Evolutionary conservation across 2,113 vertebrate genomes (phyloP), one percentile per base, ranked within the genome.

Genomic region (Protobothrops flavoviridis): DNA sequence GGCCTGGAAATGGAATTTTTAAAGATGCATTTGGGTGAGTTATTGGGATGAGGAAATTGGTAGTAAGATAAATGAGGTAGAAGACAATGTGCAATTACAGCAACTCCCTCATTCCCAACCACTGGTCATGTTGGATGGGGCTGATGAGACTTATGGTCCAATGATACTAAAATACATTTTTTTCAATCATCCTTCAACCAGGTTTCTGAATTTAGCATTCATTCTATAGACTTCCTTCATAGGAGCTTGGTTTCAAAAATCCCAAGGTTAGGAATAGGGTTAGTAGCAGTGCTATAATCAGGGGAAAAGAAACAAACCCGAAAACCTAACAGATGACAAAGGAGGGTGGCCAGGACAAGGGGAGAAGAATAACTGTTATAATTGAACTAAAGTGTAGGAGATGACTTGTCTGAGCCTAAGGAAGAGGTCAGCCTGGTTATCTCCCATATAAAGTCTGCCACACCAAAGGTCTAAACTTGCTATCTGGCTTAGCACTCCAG

Each of bases 1-100:
- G 59, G 91, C 43, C 26, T 94, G 94, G 57, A 89, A 69, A 74
- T 24, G 86, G 55, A 64, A 88, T 87, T 94, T 90, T 56, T 89
- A 57, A 87, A 86, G 12, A n/a, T 64, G 88, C 8, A 93, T 91
- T 55, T 29, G 45, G 88, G 13, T 74, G 29, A 89, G 64, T 95
- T 74, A 91, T 55, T 33, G 59, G 57, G 21, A 69, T 43, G 3
- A 87, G 81, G 2, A 61, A 6, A 91, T 21, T 69, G 21, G 5
- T 26, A 48, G 17, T 10, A 93, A 39, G 1, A 74, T 93, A 15
- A 26, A 17, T 81, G 29, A 95, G 87, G 92, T 69, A 93, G 56
- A 39, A 91, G 91, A 45, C 55, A 87, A 33, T 8, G 13, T 81
- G 26, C 87, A 91, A 74, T 91, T 59, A n/a, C 69, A 90, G 43